A percentile compares a stretch with the other conserved stretches of the same genome.
Evolutionary conservation across 1,140 invertebrate genomes (phyloP).

Genomic region (Lordiphosa stackelbergi): DNA sequence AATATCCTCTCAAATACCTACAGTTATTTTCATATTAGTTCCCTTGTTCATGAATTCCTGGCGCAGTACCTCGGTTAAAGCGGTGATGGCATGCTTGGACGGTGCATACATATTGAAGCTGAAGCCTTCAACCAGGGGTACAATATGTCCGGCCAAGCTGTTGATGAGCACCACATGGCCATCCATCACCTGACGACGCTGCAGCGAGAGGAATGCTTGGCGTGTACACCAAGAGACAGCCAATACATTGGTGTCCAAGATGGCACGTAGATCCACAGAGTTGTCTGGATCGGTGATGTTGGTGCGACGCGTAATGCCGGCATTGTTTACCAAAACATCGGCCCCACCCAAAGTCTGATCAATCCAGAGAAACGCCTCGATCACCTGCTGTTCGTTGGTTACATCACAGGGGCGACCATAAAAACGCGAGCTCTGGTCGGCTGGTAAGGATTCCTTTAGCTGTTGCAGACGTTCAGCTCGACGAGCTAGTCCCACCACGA

Average conservation of each 20-base stretch:
- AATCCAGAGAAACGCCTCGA: conserved; percentile 81
- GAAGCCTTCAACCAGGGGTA: conserved; percentile 54
- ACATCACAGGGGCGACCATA: conserved; percentile 80
- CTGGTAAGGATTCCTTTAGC: conserved; percentile 31
- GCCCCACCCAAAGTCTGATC: conserved; percentile 80
- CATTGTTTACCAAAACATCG: conserved; percentile 85
- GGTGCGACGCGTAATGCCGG: conserved; percentile 77
- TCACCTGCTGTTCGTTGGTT: conserved; percentile 81
- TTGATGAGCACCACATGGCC: conserved; percentile 79
- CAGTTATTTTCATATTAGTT: conserved; percentile 58
- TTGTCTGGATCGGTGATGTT: conserved; percentile 54
- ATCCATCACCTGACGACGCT: conserved; percentile 79
- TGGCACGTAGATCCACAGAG: conserved; percentile 38
- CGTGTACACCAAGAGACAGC: conserved; percentile 79
- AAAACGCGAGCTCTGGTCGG: conserved; percentile 37
- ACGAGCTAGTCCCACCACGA: conserved; percentile 84
- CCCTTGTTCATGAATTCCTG: conserved; percentile 80
- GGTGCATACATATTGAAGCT: conserved; percentile 79
- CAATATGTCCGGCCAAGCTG: conserved; percentile 78
- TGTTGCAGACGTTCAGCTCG: conserved; percentile 78
- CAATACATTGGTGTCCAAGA: conserved; percentile 79
- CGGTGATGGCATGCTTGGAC: conserved; percentile 80
- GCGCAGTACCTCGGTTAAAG: conserved; percentile 80
- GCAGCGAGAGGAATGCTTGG: conserved; percentile 81
- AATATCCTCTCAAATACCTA: conserved; percentile 18